These are phyloP conservation scores for Steinernema hermaphroditum DNA, from an alignment of 2,888 invertebrate species.

Conservation along the genomic window DNA sequence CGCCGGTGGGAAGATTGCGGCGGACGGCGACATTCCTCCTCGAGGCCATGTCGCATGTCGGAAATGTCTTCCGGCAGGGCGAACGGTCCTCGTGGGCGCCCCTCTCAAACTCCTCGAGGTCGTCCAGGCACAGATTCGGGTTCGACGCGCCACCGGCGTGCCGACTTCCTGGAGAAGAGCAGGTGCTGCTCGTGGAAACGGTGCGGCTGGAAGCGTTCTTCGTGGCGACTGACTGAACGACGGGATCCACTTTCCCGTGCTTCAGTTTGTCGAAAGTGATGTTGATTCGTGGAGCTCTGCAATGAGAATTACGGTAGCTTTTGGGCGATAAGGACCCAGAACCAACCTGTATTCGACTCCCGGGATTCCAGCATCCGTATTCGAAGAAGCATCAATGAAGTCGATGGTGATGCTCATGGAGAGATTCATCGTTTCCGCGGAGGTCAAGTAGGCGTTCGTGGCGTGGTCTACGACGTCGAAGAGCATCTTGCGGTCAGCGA, in stretches of 20 bases:
- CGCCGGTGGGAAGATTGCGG: not conserved
- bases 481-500: constrained; percentile 2
- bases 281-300: constrained; percentile 25
- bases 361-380: not conserved
- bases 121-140: not conserved
- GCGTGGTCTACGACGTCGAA: constrained; percentile 15
- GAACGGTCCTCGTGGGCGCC: not conserved
- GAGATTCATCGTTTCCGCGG: constrained; percentile 16
- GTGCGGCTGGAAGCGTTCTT: constrained; percentile 4
- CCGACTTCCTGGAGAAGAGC: not conserved
- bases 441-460: constrained; percentile 19
- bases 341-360: constrained; percentile 18
- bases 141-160: not conserved
- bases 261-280: constrained; percentile 23
- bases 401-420: constrained; percentile 24
- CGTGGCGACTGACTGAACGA: not conserved
- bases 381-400: not conserved
- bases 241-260: not conserved
- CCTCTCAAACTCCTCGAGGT: not conserved
- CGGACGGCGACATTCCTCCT: not conserved
- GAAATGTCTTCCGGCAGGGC: not conserved
- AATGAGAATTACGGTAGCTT: not conserved
- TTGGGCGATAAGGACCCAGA: not conserved
- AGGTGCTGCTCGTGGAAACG: not conserved
- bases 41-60: not conserved